Evolutionary conservation across 2,888 invertebrate species (phyloP).

Genomic region (Cyclophora punctaria): DNA sequence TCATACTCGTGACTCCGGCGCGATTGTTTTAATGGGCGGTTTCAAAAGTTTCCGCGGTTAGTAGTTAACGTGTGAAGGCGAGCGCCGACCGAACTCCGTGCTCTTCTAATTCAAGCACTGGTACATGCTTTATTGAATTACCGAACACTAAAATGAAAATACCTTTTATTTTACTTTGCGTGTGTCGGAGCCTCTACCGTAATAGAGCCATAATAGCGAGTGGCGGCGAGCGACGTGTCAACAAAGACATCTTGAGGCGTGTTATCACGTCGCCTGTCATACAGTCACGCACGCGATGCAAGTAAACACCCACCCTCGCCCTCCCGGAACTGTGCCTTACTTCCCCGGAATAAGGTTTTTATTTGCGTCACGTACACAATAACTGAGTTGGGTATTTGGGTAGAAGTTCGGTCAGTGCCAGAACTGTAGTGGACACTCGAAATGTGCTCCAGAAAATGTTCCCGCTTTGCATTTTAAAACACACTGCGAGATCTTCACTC

Average conservation of each 20-base stretch:
- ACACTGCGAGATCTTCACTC: too few relatives aligned
- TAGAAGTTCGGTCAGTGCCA: too few relatives aligned
- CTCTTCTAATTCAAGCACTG: background rate
- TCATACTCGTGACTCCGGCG: slow-evolving; percentile 11
- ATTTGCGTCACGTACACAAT: too few relatives aligned
- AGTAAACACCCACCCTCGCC: background rate
- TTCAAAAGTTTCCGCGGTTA: background rate
- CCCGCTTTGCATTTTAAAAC: too few relatives aligned
- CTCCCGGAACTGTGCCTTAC: background rate
- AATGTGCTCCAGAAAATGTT: too few relatives aligned
- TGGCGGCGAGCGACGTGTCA: background rate
- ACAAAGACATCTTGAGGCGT: background rate
- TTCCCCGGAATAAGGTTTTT: too few relatives aligned
- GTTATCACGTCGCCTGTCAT: background rate
- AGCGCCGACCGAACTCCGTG: background rate
- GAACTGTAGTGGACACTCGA: too few relatives aligned
- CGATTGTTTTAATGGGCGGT: slow-evolving; percentile 12
- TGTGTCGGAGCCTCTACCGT: background rate
- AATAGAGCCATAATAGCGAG: background rate
- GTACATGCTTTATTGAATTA: background rate
- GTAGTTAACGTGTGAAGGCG: slow-evolving; percentile 1
- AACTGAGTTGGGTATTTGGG: too few relatives aligned
- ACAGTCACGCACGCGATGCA: background rate
- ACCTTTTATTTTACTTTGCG: background rate
- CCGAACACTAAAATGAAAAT: background rate